A percentile compares a stretch with the other conserved stretches of the same genome.
These are phyloP conservation scores for Brevipalpus yothersi DNA, from an alignment of 1,140 invertebrate genomes.

Conservation along the genomic window DNA sequence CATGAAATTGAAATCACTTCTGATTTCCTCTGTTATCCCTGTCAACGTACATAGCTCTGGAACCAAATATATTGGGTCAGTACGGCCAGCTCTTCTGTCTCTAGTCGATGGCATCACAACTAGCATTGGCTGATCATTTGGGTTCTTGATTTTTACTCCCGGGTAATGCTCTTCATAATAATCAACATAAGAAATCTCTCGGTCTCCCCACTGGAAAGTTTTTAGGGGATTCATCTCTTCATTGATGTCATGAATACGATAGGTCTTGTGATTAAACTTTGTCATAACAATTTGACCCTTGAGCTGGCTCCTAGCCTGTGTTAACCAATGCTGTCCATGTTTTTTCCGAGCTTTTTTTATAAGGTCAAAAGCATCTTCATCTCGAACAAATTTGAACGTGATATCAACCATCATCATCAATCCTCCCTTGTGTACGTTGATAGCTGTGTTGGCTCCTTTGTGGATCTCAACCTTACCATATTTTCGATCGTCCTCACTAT, in stretches of 20 bases:
- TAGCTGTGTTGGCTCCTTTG: slow-evolving; percentile 34
- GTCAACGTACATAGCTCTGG: slow-evolving; percentile 21
- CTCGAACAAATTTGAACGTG: slow-evolving; percentile 41
- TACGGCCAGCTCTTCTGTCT: background rate
- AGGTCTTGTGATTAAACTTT: slow-evolving; percentile 26
- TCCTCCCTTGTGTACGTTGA: slow-evolving; percentile 42
- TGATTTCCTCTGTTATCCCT: slow-evolving; percentile 16
- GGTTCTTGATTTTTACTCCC: slow-evolving; percentile 17
- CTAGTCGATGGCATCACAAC: slow-evolving; percentile 7
- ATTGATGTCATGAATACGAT: slow-evolving; percentile 23
- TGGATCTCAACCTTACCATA: slow-evolving; percentile 9
- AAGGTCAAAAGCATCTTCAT: slow-evolving; percentile 13
- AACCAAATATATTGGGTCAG: slow-evolving; percentile 13
- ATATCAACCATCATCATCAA: slow-evolving; percentile 48
- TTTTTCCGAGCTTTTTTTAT: background rate
- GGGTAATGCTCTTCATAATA: slow-evolving; percentile 22
- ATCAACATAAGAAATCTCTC: slow-evolving; percentile 15
- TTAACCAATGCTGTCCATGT: background rate
- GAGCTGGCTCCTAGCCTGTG: background rate
- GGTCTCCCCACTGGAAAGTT: slow-evolving; percentile 17
- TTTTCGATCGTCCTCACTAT: too few species aligned
- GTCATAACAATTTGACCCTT: slow-evolving; percentile 20
- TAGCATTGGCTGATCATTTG: slow-evolving; percentile 19
- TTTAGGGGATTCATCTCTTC: slow-evolving; percentile 17
- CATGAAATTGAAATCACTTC: slow-evolving; percentile 4